Percentiles rank a stretch among this genome's conserved stretches.
Conservation (phyloP, 2,888 invertebrate species). For the Andrena marginata region DNA sequence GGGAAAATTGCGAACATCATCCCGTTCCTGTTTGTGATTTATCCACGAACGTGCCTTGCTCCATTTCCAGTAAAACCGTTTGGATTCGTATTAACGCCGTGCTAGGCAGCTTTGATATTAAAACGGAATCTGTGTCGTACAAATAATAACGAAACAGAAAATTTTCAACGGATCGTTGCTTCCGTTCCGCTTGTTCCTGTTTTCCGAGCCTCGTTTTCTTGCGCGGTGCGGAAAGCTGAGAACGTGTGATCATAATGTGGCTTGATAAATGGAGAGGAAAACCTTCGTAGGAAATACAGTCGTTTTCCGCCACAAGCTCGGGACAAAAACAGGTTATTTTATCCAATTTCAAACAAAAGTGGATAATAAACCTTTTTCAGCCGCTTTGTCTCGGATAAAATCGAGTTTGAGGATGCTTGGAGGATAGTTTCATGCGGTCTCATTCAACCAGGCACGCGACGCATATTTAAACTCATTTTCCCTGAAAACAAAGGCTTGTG, state of each 20-base stretch:
- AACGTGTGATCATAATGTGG: background rate
- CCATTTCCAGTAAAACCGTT: background rate
- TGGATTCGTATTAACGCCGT: background rate
- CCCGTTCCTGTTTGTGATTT: background rate
- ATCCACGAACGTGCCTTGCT: background rate
- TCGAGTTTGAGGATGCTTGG: background rate
- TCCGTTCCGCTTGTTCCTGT: background rate
- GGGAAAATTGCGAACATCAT: background rate
- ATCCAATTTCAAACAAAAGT: too few species aligned
- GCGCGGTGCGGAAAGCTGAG: background rate
- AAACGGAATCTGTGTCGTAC: background rate
- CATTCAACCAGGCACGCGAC: background rate
- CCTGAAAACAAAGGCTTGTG: background rate
- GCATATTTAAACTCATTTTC: background rate
- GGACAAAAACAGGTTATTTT: background rate
- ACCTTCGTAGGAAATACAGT: background rate
- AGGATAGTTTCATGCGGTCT: background rate
- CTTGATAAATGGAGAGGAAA: background rate
- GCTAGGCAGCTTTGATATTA: background rate
- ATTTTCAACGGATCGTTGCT: background rate
- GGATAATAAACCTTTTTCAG: background rate
- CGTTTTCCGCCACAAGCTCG: background rate
- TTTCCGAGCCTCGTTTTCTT: background rate
- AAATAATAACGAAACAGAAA: constrained; percentile 1
- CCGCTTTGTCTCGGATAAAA: background rate